Evolutionary conservation across 2,797 vertebrate species (phyloP).

Genomic region (Poecilia picta): DNA sequence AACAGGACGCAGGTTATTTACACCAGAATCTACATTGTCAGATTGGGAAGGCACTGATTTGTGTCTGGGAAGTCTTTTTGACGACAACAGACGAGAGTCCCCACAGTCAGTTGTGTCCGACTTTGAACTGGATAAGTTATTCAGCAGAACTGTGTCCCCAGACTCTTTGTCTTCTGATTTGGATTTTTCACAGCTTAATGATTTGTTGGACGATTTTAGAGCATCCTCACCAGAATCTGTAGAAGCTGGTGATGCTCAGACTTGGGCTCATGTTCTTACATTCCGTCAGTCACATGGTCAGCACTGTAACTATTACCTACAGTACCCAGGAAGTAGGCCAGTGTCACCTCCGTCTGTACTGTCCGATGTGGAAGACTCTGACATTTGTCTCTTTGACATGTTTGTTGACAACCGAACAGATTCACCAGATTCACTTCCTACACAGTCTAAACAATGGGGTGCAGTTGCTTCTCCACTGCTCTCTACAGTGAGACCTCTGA

Average conservation of each 20-base stretch:
- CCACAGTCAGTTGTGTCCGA: conserved; percentile 37
- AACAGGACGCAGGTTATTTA: background rate
- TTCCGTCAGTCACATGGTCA: background rate
- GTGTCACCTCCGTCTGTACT: conserved; percentile 3
- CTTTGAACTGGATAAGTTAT: background rate
- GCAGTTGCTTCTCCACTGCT: rapidly evolving
- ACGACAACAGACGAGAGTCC: conserved; percentile 25
- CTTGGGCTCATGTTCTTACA: background rate
- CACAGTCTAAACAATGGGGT: background rate
- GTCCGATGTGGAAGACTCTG: conserved; percentile 17
- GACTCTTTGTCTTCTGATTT: conserved; percentile 42
- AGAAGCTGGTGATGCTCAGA: background rate
- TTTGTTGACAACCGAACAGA: conserved; percentile 1
- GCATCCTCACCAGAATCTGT: conserved; percentile 30
- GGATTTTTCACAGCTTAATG: conserved; percentile 8
- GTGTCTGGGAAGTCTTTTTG: conserved; percentile 34
- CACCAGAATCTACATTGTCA: conserved; percentile 32
- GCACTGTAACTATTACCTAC: conserved; percentile 14
- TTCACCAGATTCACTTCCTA: conserved; percentile 11
- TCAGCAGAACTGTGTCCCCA: conserved; percentile 21
- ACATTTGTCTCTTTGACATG: background rate
- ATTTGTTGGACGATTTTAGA: conserved; percentile 33
- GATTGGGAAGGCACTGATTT: conserved; percentile 47
- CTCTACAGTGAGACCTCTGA: background rate
- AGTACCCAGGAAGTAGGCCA: conserved; percentile 2